phyloP scores from a whole-genome alignment of 2,797 vertebrate genomes.

The Dicrostonyx torquatus region DNA sequence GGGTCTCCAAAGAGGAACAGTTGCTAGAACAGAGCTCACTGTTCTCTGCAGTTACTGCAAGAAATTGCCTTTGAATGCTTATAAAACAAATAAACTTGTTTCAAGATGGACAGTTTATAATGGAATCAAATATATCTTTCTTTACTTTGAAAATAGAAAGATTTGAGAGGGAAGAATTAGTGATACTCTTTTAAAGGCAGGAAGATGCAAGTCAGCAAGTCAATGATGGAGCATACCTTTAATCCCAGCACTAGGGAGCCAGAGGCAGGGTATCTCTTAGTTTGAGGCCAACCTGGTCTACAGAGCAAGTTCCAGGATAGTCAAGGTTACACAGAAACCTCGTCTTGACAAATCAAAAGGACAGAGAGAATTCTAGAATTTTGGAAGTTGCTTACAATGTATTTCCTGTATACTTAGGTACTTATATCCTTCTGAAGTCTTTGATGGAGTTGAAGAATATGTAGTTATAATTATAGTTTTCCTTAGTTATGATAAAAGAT shows the following conservation, averaged over 20 bases:
- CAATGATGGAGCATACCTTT: background rate
- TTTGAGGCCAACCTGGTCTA: background rate
- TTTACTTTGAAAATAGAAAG: conserved; percentile 44
- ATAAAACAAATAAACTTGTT: conserved; percentile 65
- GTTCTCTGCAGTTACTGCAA: conserved; percentile 66
- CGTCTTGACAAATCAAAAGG: no score
- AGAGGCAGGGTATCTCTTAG: background rate
- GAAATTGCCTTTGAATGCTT: conserved; percentile 61
- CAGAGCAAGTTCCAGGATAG: background rate
- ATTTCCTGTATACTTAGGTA: no score
- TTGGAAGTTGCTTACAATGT: no score
- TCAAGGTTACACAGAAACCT: background rate
- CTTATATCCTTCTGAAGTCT: no score
- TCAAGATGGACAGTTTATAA: background rate
- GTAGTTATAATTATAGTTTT: no score
- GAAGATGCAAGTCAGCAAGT: background rate
- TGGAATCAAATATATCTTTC: background rate
- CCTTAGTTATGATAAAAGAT: no score
- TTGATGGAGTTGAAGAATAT: no score
- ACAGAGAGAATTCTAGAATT: no score
- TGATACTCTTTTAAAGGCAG: background rate
- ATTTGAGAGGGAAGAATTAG: conserved; percentile 17
- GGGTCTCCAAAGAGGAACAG: background rate
- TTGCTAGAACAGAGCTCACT: background rate
- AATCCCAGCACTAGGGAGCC: background rate